Evolutionary conservation across 2,888 invertebrate genomes (phyloP), one percentile per base, ranked within the genome.

Genomic region (Heliconius hortense): DNA sequence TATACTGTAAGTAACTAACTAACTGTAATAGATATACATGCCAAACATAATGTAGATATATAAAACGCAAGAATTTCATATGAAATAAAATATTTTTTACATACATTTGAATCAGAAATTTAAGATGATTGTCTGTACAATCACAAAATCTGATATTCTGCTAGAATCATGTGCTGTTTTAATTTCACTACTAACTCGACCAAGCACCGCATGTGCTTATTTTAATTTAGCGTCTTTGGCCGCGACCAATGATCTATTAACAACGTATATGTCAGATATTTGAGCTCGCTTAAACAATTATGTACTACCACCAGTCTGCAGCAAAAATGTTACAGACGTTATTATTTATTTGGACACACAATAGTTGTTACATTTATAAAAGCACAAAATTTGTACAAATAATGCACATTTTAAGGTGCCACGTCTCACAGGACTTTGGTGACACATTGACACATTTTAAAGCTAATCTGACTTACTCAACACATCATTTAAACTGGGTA

Each of bases 231-330:
- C 4, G 21, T 53, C 28, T 53, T 53, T 53, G 53, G 13, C 31
- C 31, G n/a, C 31, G 31, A 69, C 31, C 53, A 31, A 11, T 31
- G 53, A 67, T 48, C 48, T 28, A 28, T 69, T 53, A 69, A 69
- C 31, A n/a, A 69, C n/a, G 21, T 53, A 68, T 48, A 21, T 21
- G 21, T 21, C 67, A 28, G 48, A 24, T 53, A 28, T 31, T 31
- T 53, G 13, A 15, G 31, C 21, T 68, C 53, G 26, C n/a, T 69
- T 53, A 11, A 68, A 53, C n/a, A 43, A 26, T 21, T 67, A 15
- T 63, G 3, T 62, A 18, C 39, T 13, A 39, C 64, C 28, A 39
- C 64, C 28, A 62, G 48, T 21, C 31, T 8, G 15, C 43, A 24
- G 3, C 3, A 18, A 24, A 28, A 21, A 18, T 15, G 31, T 18